Conservation (phyloP, 2,888 invertebrate genomes). For the Eilema sororculum region DNA sequence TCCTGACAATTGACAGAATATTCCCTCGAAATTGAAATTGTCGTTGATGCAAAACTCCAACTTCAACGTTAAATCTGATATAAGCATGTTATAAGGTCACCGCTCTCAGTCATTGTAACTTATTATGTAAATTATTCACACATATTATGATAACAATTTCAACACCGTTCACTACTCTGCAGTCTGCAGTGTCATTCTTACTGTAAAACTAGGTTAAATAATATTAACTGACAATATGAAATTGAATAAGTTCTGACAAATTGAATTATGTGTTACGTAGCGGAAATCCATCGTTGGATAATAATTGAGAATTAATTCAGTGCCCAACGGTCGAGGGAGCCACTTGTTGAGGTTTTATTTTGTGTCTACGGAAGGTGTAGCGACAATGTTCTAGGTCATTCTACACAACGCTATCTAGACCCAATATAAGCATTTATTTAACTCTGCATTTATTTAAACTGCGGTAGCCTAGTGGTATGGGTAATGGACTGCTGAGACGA, state of each 20-base stretch:
- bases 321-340: neutral
- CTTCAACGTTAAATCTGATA: neutral
- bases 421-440: no score
- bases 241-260: neutral
- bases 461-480: no score
- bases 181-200: neutral
- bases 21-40: neutral
- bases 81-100: neutral
- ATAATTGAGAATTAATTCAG: neutral
- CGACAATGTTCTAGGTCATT: no score
- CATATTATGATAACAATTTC: conserved; percentile 1
- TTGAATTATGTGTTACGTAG: neutral
- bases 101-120: neutral
- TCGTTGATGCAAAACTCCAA: neutral
- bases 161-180: neutral
- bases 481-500: no score
- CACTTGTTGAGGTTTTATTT: neutral
- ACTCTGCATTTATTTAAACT: no score
- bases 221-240: neutral
- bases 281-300: neutral
- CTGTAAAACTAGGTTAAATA: neutral
- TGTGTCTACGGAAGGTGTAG: no score
- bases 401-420: no score
- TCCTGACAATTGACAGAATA: neutral
- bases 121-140: conserved; percentile 9